phyloP scores from a whole-genome alignment of 2,113 vertebrate species.

The Mormoops blainvillei region DNA sequence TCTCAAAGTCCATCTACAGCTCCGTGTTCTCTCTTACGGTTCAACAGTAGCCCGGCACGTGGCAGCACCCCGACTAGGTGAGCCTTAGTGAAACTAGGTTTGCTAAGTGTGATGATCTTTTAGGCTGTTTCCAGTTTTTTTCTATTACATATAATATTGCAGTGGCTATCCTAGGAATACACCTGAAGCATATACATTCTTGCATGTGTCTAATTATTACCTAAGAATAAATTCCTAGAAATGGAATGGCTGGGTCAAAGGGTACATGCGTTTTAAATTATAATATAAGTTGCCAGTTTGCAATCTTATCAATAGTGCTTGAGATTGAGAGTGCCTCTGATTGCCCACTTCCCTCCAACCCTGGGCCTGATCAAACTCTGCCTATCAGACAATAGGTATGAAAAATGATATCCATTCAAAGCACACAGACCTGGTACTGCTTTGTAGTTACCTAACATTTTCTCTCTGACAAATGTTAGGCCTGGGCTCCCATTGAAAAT shows the following conservation, averaged over 20 bases:
- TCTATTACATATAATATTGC: background rate
- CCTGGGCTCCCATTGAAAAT: background rate
- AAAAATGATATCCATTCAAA: background rate
- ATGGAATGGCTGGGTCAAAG: background rate
- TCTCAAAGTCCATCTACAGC: background rate
- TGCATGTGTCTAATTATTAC: background rate
- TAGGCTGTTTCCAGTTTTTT: background rate
- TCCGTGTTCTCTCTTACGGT: background rate
- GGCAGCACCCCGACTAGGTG: background rate
- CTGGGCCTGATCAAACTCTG: background rate
- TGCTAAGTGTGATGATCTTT: background rate
- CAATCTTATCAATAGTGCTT: background rate
- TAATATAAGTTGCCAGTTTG: background rate
- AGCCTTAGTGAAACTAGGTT: background rate
- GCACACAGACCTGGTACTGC: background rate
- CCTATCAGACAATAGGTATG: background rate
- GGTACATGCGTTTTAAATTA: background rate
- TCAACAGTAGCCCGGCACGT: background rate
- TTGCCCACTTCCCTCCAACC: background rate
- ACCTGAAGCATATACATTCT: background rate
- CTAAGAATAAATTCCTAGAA: background rate
- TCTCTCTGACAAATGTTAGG: background rate
- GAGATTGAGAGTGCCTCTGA: background rate
- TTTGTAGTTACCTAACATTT: background rate
- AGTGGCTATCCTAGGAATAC: background rate